These are phyloP conservation scores for Rhimphoctona megacephalus DNA, from an alignment of 2,888 invertebrate species.

Conservation along the genomic window DNA sequence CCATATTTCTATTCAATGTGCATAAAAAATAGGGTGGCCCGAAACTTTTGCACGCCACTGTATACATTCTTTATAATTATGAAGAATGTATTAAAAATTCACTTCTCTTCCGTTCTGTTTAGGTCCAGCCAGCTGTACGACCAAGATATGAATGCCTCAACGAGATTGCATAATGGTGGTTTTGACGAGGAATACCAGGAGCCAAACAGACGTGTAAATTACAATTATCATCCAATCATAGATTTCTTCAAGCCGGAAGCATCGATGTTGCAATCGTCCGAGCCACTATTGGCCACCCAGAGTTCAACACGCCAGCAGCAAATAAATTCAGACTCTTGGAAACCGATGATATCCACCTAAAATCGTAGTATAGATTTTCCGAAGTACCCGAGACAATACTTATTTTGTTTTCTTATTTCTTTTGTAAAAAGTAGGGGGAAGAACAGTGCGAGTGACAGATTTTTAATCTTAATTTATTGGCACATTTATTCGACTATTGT, in stretches of 20 bases:
- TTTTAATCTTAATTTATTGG: slow-evolving; percentile 41
- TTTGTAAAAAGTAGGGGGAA: slow-evolving; percentile 55
- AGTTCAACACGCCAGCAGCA: slow-evolving; percentile 66
- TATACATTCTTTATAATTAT: background rate
- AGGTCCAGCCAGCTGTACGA: slow-evolving; percentile 79
- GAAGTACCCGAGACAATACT: slow-evolving; percentile 77
- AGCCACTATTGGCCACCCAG: slow-evolving; percentile 65
- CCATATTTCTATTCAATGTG: too few relatives aligned
- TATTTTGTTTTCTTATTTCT: slow-evolving; percentile 39
- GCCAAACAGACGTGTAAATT: slow-evolving; percentile 88
- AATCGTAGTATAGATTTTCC: slow-evolving; percentile 51
- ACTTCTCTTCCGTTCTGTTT: background rate
- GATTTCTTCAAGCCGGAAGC: slow-evolving; percentile 89
- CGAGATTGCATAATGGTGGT: slow-evolving; percentile 77
- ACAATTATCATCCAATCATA: slow-evolving; percentile 93
- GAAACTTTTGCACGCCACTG: too few relatives aligned
- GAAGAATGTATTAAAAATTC: background rate
- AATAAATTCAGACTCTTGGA: slow-evolving; percentile 76
- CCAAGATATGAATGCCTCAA: slow-evolving; percentile 73
- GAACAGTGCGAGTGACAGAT: slow-evolving; percentile 32
- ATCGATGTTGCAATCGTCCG: slow-evolving; percentile 80
- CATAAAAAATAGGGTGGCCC: too few relatives aligned
- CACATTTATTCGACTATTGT: slow-evolving; percentile 32
- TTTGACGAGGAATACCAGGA: slow-evolving; percentile 83
- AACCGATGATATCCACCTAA: slow-evolving; percentile 81